A percentile compares a stretch with the other conserved stretches of the same genome.
Evolutionary conservation across 2,113 vertebrate species (phyloP).

Genomic region (Eurypyga helias): DNA sequence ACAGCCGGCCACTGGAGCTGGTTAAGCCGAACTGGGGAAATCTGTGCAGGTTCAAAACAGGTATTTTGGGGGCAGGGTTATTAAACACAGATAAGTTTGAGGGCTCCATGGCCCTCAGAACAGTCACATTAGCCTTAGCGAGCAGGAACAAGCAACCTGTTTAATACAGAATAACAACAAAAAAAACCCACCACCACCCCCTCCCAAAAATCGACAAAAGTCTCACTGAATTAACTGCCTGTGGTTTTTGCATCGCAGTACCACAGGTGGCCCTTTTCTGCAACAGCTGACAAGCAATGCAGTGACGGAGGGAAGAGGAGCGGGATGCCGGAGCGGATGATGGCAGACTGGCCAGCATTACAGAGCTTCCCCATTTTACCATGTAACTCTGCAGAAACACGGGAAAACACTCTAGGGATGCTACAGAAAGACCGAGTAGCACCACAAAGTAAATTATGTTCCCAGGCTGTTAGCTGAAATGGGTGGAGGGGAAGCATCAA

Average conservation of each 20-base stretch:
- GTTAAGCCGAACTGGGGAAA: background rate
- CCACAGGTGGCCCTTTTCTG: background rate
- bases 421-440: no score
- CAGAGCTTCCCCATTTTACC: background rate
- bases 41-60: background rate
- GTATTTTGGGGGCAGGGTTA: background rate
- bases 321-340: background rate
- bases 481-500: background rate
- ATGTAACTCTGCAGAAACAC: background rate
- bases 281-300: accelerated
- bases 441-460: background rate
- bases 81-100: background rate
- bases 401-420: accelerated
- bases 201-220: background rate
- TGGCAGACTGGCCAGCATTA: accelerated
- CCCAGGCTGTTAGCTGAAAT: background rate
- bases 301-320: background rate
- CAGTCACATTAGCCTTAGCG: background rate
- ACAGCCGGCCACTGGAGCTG: accelerated
- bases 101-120: accelerated
- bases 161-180: background rate
- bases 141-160: background rate
- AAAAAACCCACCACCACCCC: background rate
- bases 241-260: background rate
- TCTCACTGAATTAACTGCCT: background rate